Evolutionary conservation across 1,140 invertebrate genomes (phyloP).

Genomic region (Drosophila grimshawi): DNA sequence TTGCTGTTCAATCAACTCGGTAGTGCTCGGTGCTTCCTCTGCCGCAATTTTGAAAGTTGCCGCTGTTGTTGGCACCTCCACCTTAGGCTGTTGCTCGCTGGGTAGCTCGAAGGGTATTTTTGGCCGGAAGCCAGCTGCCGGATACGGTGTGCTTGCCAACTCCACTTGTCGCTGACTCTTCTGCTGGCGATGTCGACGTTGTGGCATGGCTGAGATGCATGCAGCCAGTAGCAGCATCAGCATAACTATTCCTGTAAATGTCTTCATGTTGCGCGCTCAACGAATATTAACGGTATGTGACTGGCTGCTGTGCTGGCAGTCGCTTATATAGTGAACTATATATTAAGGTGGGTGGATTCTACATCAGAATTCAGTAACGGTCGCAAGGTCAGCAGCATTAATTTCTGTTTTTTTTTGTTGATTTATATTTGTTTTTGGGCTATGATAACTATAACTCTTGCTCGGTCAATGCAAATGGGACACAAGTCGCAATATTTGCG

Average conservation of each 20-base stretch:
- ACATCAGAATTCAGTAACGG: slow-evolving; percentile 79
- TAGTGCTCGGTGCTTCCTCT: slow-evolving; percentile 44
- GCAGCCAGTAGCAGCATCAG: slow-evolving; percentile 43
- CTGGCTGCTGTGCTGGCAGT: slow-evolving; percentile 63
- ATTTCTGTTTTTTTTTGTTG: slow-evolving; percentile 6
- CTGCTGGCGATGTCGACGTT: slow-evolving; percentile 45
- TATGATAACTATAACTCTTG: slow-evolving; percentile 69
- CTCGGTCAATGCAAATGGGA: slow-evolving; percentile 53
- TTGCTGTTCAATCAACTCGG: slow-evolving; percentile 23
- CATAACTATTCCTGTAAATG: slow-evolving; percentile 46
- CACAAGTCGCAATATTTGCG: slow-evolving; percentile 63
- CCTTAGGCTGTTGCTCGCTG: slow-evolving; percentile 56
- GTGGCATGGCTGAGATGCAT: slow-evolving; percentile 51
- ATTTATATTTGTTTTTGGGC: slow-evolving; percentile 24
- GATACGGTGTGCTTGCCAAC: slow-evolving; percentile 72
- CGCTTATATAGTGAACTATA: slow-evolving; percentile 57
- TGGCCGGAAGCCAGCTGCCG: slow-evolving; percentile 74
- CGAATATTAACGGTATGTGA: slow-evolving; percentile 69
- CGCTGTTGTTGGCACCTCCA: slow-evolving; percentile 50
- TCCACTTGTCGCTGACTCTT: slow-evolving; percentile 78
- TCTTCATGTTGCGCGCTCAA: slow-evolving; percentile 50
- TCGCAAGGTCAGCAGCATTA: slow-evolving; percentile 61
- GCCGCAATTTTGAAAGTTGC: slow-evolving; percentile 39
- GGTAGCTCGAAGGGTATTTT: slow-evolving; percentile 71
- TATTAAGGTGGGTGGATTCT: slow-evolving; percentile 45